Conservation (phyloP, 2,888 invertebrate genomes). For the Pachydiplax longipennis region DNA sequence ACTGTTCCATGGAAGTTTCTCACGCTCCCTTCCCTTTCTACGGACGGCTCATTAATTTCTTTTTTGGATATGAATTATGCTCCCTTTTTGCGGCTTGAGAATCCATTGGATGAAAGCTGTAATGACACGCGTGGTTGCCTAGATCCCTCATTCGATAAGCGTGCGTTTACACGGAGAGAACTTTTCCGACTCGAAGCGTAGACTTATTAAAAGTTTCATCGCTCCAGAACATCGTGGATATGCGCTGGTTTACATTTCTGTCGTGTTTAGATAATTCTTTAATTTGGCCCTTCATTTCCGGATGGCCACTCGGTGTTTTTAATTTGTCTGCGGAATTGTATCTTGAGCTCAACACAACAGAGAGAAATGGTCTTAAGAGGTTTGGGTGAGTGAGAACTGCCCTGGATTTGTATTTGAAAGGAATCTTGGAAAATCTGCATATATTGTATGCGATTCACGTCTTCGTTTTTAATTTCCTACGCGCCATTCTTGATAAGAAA, state of each 20-base stretch:
- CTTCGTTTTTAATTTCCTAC: too few species aligned
- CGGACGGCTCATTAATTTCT: neutral
- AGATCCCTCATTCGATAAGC: neutral
- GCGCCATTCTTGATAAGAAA: too few species aligned
- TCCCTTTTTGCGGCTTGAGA: neutral
- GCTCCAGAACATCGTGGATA: neutral
- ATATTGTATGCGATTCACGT: too few species aligned
- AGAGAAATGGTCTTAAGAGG: too few species aligned
- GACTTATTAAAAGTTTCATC: neutral
- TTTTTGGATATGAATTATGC: neutral
- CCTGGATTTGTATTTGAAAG: too few species aligned
- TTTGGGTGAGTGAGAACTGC: too few species aligned
- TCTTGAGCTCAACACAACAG: too few species aligned
- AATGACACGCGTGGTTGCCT: neutral
- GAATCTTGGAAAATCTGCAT: too few species aligned
- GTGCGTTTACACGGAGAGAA: neutral
- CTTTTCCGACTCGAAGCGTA: neutral
- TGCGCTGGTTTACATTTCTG: neutral
- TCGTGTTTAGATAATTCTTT: neutral
- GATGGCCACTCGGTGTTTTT: too few species aligned
- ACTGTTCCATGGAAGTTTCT: neutral
- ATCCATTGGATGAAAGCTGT: neutral
- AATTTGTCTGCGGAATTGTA: too few species aligned
- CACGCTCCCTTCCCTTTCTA: neutral
- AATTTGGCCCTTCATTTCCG: too few species aligned